Evolutionary conservation across 2,888 invertebrate species (phyloP).

Genomic region (Lycophotia porphyrea): DNA sequence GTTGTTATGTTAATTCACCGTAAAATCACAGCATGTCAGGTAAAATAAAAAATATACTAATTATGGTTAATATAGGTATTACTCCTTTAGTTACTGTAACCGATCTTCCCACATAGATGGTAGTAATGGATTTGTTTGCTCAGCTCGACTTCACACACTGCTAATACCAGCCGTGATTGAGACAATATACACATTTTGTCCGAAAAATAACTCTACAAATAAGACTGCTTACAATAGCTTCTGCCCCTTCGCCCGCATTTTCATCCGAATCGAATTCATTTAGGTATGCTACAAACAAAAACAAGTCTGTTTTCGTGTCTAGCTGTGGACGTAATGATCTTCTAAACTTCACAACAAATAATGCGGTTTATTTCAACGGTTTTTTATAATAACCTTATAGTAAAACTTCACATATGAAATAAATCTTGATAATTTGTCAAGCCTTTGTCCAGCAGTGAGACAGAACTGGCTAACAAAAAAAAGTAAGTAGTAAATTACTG

Average conservation of each 20-base stretch:
- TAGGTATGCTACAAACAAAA: not conserved
- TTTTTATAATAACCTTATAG: not conserved
- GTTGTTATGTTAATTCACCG: not conserved
- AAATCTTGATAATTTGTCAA: not conserved
- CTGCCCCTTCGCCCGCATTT: not conserved
- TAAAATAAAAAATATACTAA: slow-evolving; percentile 1
- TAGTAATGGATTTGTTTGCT: not conserved
- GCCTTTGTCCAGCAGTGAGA: not conserved
- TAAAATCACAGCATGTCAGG: slow-evolving; percentile 16
- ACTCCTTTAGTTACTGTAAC: not conserved
- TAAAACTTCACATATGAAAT: not conserved
- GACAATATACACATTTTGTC: not conserved
- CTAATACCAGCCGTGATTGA: not conserved
- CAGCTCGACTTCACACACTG: not conserved
- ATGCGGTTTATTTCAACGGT: not conserved
- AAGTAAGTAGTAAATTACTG: not conserved
- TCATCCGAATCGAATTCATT: not conserved
- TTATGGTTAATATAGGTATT: not conserved
- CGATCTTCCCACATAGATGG: not conserved
- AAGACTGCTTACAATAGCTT: not conserved
- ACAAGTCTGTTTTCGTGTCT: not conserved
- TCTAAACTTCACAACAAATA: not conserved
- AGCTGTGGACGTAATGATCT: not conserved
- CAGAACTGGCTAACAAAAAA: not conserved
- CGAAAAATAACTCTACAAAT: not conserved